Evolutionary conservation across 1,140 invertebrate species (phyloP).

Genomic region (Cheumatopsyche charites): DNA sequence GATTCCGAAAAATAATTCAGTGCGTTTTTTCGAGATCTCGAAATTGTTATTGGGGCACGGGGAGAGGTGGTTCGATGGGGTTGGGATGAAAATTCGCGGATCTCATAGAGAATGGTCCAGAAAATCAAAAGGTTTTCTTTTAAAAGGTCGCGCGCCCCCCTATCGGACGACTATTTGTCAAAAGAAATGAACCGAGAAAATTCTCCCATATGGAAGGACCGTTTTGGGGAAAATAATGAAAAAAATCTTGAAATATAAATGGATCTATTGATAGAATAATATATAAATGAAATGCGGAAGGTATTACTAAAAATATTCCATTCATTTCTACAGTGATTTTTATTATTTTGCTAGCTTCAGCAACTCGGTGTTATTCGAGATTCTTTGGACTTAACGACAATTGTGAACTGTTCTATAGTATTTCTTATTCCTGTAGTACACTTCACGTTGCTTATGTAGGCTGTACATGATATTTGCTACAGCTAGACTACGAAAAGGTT

Average conservation of each 20-base stretch:
- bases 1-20: neutral
- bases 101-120: neutral
- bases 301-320: too few species aligned
- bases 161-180: conserved; percentile 30
- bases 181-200: conserved; percentile 34
- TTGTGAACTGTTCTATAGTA: too few species aligned
- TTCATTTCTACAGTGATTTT: too few species aligned
- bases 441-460: too few species aligned
- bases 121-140: conserved; percentile 34
- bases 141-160: conserved; percentile 6
- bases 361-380: too few species aligned
- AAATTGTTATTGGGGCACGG: too few species aligned
- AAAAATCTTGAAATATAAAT: neutral
- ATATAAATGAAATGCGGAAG: neutral
- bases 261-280: neutral
- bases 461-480: too few species aligned
- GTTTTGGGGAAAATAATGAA: neutral
- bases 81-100: neutral
- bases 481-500: too few species aligned
- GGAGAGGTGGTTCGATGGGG: too few species aligned
- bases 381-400: too few species aligned
- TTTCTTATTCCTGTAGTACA: too few species aligned
- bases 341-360: too few species aligned
- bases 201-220: conserved; percentile 21
- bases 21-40: neutral